Evolutionary conservation across 1,140 invertebrate species (phyloP), one percentile per base, ranked within the genome.

Genomic region (Galleria mellonella): DNA sequence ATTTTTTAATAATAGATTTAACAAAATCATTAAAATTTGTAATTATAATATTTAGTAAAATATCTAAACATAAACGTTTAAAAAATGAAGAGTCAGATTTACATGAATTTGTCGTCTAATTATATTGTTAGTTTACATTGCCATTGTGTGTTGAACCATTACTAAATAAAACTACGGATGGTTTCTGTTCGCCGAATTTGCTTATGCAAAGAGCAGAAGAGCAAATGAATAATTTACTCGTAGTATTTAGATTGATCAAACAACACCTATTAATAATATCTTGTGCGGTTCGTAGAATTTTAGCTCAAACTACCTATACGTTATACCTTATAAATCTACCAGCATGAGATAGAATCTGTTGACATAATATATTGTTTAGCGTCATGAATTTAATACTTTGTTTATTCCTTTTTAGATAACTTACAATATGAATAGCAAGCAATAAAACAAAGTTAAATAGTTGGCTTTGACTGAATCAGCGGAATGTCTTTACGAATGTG

Each of bases 191-290:
- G 51, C 35, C 58, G 58, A 62, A 62, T 51, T 62, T 43, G 48
- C 51, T 57, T 69, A 62, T 57, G 51, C 56, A 64, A 68, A 61
- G n/a, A n/a, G n/a, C n/a, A n/a, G n/a, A n/a, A n/a, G n/a, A n/a
- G n/a, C 64, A 58, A 62, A 43, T 50, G 45, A 37, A 44, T 32
- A 39, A 42, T 66, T 48, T 59, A 43, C 51, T 53, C 51, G 38
- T 41, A 43, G 43, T 41, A 41, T 60, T 47, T 47, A 33, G 38
- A 51, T 45, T 37, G 13, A 9, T 12, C 32, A 9, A 1, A 14
- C 6, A 1, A 9, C 15, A 35, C 13, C 13, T 35, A 35, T 35
- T 35, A 14, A 14, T 35, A 35, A 14, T 35, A 14, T 9, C 13
- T 14, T 9, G 13, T 35, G 15, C 50, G 48, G 28, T 63, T 68